Percentiles rank a stretch among this genome's conserved stretches.
phyloP scores from a whole-genome alignment of 2,888 invertebrate genomes.

The Drosophila parthenogenetica region DNA sequence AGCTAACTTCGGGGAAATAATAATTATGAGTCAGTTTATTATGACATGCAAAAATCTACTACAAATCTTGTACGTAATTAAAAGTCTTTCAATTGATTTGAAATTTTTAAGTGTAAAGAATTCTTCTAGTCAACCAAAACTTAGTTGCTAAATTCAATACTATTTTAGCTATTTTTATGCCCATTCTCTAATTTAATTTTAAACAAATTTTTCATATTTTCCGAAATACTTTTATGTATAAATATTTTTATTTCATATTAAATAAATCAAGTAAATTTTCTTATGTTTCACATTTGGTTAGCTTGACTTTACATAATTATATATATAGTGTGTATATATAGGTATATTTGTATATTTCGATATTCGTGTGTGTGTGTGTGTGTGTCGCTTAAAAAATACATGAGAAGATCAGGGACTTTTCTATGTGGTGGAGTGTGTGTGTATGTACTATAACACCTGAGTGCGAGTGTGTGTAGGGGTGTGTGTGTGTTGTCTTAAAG shows the following conservation, averaged over 20 bases:
- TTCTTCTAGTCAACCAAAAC: no score
- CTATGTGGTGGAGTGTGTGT: slow-evolving; percentile 3
- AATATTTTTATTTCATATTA: slow-evolving; percentile 52
- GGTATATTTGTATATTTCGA: slow-evolving; percentile 65
- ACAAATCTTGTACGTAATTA: no score
- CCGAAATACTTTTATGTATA: slow-evolving; percentile 30
- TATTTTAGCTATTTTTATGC: no score
- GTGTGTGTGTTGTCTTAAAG: slow-evolving; percentile 33
- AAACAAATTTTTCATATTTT: no score
- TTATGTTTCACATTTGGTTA: slow-evolving; percentile 65
- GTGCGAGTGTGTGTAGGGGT: not conserved
- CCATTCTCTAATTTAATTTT: no score
- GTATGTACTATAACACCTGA: not conserved
- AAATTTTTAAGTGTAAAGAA: no score
- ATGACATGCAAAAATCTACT: no score
- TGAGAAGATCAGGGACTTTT: slow-evolving; percentile 32
- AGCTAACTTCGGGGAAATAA: no score
- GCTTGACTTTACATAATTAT: slow-evolving; percentile 41
- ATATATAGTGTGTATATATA: slow-evolving; percentile 17
- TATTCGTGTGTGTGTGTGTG: slow-evolving; percentile 59
- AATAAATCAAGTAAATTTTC: slow-evolving; percentile 52
- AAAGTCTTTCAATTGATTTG: no score
- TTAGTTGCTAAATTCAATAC: no score
- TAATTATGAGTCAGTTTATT: no score
- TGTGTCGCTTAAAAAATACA: slow-evolving; percentile 60